Evolutionary conservation across 2,888 invertebrate species (phyloP).

Genomic region (Monochamus alternatus): DNA sequence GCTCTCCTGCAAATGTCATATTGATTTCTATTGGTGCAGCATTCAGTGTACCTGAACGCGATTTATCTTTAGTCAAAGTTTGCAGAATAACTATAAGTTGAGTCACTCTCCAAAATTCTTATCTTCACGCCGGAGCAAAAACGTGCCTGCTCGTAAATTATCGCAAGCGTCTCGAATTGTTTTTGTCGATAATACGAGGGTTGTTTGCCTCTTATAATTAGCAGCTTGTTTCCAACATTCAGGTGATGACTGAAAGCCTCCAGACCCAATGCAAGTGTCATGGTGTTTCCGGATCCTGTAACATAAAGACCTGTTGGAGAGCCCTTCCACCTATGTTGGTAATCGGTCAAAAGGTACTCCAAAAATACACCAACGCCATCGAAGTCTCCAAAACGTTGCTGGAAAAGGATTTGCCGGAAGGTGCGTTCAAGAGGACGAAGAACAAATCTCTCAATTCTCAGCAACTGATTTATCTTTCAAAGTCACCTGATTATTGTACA

Average conservation of each 20-base stretch:
- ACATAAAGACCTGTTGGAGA: conserved; percentile 87
- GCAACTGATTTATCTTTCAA: conserved; percentile 82
- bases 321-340: conserved; percentile 77
- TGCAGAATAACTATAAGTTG: too few species aligned
- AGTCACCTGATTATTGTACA: conserved; percentile 89
- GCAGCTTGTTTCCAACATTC: conserved; percentile 39
- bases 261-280: conserved; percentile 85
- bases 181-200: too few species aligned
- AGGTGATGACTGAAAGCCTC: conserved; percentile 79
- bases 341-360: conserved; percentile 74
- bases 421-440: conserved; percentile 42
- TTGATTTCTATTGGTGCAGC: too few species aligned
- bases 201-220: too few species aligned
- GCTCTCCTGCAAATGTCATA: too few species aligned
- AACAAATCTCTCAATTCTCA: conserved; percentile 68
- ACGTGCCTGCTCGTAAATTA: too few species aligned
- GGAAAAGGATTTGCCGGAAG: conserved; percentile 39
- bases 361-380: conserved; percentile 75
- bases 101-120: too few species aligned
- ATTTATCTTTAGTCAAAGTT: too few species aligned
- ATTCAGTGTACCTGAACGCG: too few species aligned
- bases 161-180: too few species aligned
- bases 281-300: conserved; percentile 88
- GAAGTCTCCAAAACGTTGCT: conserved; percentile 66
- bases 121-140: too few species aligned